Evolutionary conservation across 2,888 invertebrate species (phyloP).

Genomic region (Calliopum simillimum): DNA sequence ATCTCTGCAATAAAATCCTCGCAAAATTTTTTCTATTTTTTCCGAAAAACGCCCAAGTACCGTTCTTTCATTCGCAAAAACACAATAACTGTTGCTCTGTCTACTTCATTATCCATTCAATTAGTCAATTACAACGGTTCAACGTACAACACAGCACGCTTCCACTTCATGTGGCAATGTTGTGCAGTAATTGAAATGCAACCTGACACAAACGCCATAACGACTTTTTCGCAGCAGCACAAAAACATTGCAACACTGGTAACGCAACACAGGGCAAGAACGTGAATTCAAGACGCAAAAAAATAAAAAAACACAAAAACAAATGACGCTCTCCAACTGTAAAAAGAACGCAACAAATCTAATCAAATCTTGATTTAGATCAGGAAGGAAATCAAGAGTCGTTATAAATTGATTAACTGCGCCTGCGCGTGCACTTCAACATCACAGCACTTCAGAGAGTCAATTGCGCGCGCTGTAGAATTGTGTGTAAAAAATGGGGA

Average conservation of each 20-base stretch:
- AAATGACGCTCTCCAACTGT: constrained; percentile 16
- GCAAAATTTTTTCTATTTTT: no score
- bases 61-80: no score
- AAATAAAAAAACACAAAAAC: neutral
- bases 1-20: no score
- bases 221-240: neutral
- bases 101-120: no score
- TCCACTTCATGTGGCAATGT: no score
- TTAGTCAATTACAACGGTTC: no score
- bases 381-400: constrained; percentile 67
- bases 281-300: neutral
- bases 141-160: no score
- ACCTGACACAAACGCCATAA: constrained; percentile 13
- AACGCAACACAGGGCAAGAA: neutral
- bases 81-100: no score
- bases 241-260: neutral
- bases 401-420: constrained; percentile 66
- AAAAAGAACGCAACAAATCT: constrained; percentile 27
- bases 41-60: no score
- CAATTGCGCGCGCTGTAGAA: neutral
- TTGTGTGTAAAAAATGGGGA: no score
- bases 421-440: constrained; percentile 44
- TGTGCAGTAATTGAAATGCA: neutral
- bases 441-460: constrained; percentile 2
- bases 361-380: constrained; percentile 60